These are phyloP conservation scores for Xyliphius kryptos DNA, from an alignment of 2,113 vertebrate genomes.

Conservation along the genomic window DNA sequence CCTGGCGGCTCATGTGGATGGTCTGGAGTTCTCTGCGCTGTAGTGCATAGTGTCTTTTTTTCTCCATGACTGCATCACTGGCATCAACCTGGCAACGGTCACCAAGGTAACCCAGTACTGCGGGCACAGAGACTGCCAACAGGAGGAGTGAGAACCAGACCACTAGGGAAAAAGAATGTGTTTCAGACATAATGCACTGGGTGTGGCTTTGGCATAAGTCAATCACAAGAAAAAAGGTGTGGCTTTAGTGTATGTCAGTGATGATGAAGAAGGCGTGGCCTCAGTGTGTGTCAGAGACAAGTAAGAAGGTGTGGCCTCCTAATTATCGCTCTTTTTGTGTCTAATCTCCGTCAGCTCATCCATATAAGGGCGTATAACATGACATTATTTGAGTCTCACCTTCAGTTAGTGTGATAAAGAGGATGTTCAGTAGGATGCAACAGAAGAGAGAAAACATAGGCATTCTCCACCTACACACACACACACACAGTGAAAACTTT, in stretches of 20 bases:
- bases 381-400: slow-evolving; percentile 68
- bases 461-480: slow-evolving; percentile 77
- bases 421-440: slow-evolving; percentile 78
- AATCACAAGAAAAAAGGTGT: no score
- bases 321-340: no score
- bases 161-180: slow-evolving; percentile 56
- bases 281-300: background rate
- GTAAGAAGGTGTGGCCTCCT: no score
- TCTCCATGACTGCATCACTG: slow-evolving; percentile 68
- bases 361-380: no score
- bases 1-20: slow-evolving; percentile 81
- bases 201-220: background rate
- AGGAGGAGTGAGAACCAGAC: slow-evolving; percentile 79
- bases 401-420: slow-evolving; percentile 85
- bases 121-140: slow-evolving; percentile 69
- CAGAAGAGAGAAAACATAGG: slow-evolving; percentile 82
- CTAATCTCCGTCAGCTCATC: no score
- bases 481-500: slow-evolving; percentile 6
- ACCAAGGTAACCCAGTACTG: slow-evolving; percentile 83
- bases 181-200: background rate
- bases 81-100: slow-evolving; percentile 69
- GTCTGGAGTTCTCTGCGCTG: slow-evolving; percentile 78
- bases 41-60: slow-evolving; percentile 68
- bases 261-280: background rate
- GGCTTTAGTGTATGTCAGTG: no score